Percentiles rank a stretch among this genome's conserved stretches.
Evolutionary conservation across 2,888 invertebrate species (phyloP).

Genomic region (Cheilosia vernalis): DNA sequence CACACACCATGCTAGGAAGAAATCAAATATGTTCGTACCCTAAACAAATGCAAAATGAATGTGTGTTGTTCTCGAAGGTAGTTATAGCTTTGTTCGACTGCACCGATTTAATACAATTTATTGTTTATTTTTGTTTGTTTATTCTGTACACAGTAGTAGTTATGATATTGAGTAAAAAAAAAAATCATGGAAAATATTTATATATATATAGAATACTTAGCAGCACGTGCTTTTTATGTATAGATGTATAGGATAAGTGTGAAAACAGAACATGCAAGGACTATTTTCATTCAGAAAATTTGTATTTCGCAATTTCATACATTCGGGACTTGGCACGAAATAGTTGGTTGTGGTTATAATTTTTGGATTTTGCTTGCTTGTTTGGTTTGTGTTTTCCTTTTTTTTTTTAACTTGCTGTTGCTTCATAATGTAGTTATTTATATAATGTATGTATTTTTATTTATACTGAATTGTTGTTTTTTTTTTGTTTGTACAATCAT

Average conservation of each 20-base stretch:
- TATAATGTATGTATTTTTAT: conserved; percentile 39
- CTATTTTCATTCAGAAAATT: conserved; percentile 73
- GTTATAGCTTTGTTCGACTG: conserved; percentile 23
- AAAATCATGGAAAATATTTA: conserved; percentile 49
- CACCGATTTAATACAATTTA: background rate
- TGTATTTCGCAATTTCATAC: conserved; percentile 61
- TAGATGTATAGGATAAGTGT: conserved; percentile 70
- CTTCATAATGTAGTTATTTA: conserved; percentile 50
- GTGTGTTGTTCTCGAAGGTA: background rate
- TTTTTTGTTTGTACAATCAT: conserved; percentile 60
- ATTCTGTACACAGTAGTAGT: conserved; percentile 53
- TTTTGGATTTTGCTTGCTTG: conserved; percentile 58
- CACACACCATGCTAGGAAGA: conserved; percentile 14
- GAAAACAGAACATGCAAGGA: conserved; percentile 75
- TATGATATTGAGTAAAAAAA: conserved; percentile 53
- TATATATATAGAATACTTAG: conserved; percentile 62
- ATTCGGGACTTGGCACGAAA: conserved; percentile 65
- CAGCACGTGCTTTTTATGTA: conserved; percentile 72
- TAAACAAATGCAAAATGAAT: background rate
- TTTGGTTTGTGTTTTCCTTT: too few relatives aligned
- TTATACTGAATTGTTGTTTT: conserved; percentile 45
- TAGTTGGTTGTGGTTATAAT: conserved; percentile 25
- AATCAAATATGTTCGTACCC: conserved; percentile 16
- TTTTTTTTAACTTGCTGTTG: conserved; percentile 41
- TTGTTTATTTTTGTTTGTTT: conserved; percentile 40